Evolutionary conservation across 2,113 vertebrate species (phyloP).

Genomic region (Gadus macrocephalus): DNA sequence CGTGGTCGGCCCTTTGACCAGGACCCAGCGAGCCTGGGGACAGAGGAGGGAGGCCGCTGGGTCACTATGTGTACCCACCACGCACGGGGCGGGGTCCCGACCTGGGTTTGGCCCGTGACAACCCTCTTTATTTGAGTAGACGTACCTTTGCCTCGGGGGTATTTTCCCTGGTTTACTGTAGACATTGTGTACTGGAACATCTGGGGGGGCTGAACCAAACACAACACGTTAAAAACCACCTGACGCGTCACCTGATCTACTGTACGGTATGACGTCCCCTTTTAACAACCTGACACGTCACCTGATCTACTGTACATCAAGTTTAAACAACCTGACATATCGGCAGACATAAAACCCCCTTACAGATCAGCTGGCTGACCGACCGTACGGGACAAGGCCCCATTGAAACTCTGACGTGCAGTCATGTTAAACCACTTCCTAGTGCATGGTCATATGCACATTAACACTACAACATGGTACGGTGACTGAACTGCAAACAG

Average conservation of each 20-base stretch:
- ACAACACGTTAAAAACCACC: background rate
- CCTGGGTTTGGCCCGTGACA: background rate
- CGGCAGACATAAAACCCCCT: background rate
- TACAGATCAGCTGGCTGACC: background rate
- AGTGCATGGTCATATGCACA: too few species aligned
- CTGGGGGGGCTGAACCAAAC: slow-evolving; percentile 72
- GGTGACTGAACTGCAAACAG: background rate
- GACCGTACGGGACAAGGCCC: too few species aligned
- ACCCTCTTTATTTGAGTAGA: background rate
- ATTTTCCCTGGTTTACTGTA: slow-evolving; percentile 84
- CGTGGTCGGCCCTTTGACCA: slow-evolving; percentile 79
- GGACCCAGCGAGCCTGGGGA: slow-evolving; percentile 74
- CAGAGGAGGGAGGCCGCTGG: background rate
- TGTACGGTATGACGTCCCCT: too few species aligned
- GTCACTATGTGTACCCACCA: background rate
- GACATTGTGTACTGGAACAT: slow-evolving; percentile 88
- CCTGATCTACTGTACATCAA: background rate
- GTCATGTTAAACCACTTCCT: too few species aligned
- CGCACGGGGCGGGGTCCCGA: background rate
- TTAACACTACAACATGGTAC: too few species aligned
- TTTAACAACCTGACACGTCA: background rate
- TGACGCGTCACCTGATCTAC: background rate
- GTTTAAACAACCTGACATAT: too few species aligned
- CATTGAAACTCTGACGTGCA: too few species aligned
- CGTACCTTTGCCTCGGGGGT: slow-evolving; percentile 80